These are phyloP conservation scores for Subanguina moxae DNA, from an alignment of 1,140 invertebrate genomes.

Conservation along the genomic window DNA sequence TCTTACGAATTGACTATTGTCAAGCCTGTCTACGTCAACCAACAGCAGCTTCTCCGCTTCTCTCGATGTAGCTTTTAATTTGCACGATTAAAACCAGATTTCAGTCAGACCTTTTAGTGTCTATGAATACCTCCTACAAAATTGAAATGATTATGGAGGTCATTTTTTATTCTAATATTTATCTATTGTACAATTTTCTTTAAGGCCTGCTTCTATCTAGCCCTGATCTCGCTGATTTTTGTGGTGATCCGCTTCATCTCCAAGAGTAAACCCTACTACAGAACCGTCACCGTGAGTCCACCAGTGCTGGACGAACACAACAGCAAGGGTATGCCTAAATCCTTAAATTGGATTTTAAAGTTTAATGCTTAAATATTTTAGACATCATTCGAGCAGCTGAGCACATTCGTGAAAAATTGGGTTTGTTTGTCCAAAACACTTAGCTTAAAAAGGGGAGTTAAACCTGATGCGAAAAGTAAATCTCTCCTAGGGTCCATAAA, in stretches of 20 bases:
- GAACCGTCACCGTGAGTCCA: conserved; percentile 23
- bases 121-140: background rate
- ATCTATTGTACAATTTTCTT: background rate
- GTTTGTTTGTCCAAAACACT: conserved; percentile 2
- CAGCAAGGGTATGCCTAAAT: conserved; percentile 22
- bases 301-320: conserved; percentile 30
- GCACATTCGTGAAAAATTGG: conserved; percentile 27
- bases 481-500: no score
- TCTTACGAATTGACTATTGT: background rate
- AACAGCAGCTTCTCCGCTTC: background rate
- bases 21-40: background rate
- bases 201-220: background rate
- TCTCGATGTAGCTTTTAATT: background rate
- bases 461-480: no score
- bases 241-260: conserved; percentile 6
- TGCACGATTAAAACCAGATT: background rate
- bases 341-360: no score
- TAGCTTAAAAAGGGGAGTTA: no score
- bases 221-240: background rate
- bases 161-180: background rate
- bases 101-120: background rate
- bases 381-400: conserved; percentile 30
- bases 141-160: conserved; percentile 8
- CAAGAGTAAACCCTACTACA: conserved; percentile 10
- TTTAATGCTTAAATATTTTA: conserved; percentile 21